Evolutionary conservation across 2,888 invertebrate species (phyloP).

Genomic region (Acanthosepion esculentum): DNA sequence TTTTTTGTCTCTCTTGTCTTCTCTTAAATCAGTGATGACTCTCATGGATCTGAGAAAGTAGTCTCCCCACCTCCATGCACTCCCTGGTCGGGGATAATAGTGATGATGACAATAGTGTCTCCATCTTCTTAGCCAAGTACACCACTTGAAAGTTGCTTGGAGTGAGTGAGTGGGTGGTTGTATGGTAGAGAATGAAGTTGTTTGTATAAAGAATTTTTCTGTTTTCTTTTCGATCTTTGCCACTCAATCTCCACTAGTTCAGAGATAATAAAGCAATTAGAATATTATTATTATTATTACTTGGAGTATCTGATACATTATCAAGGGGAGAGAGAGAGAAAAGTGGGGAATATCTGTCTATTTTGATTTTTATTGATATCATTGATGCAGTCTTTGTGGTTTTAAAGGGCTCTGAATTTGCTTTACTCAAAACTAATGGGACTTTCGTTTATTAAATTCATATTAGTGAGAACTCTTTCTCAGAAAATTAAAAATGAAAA

Average conservation of each 20-base stretch:
- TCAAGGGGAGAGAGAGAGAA: background rate
- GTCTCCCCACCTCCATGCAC: background rate
- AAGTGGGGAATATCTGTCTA: background rate
- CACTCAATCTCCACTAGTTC: background rate
- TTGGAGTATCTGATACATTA: background rate
- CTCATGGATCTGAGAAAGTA: no score
- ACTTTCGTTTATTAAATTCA: background rate
- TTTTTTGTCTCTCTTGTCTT: no score
- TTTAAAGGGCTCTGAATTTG: background rate
- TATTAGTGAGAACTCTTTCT: background rate
- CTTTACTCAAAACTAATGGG: slow-evolving; percentile 16
- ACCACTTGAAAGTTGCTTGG: background rate
- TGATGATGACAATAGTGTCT: background rate
- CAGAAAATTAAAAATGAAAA: background rate
- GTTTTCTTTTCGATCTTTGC: background rate
- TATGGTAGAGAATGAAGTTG: background rate
- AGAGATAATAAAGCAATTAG: slow-evolving; percentile 5
- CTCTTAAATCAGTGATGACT: no score
- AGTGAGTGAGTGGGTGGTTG: background rate
- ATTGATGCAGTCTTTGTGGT: background rate
- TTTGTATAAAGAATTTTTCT: background rate
- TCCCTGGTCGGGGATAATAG: background rate
- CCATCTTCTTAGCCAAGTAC: background rate
- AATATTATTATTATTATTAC: background rate
- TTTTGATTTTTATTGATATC: background rate